These are phyloP conservation scores for Pocillopora damicornis DNA, from an alignment of 64 coral and sea anemone species.

Conservation along the genomic window DNA sequence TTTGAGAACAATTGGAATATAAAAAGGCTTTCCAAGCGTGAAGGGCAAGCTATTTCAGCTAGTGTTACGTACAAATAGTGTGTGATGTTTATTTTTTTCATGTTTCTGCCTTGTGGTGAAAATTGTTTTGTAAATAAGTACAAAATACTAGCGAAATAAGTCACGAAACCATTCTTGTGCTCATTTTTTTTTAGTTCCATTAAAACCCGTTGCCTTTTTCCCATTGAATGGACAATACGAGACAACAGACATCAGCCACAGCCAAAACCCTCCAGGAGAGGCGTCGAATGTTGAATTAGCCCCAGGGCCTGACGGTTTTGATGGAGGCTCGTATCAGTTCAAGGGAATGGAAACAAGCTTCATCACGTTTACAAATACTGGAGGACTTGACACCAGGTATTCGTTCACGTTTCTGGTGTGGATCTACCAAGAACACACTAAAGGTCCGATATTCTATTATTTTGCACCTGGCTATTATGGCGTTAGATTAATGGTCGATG, in stretches of 20 bases:
- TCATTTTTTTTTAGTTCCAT: neutral
- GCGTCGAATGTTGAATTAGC: neutral
- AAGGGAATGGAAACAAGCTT: neutral
- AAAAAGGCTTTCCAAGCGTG: no score
- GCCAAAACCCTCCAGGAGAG: neutral
- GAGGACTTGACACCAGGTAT: conserved; percentile 43
- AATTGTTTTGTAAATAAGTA: neutral
- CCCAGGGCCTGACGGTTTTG: conserved; percentile 3
- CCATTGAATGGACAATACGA: conserved; percentile 9
- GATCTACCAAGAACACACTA: conserved; percentile 7
- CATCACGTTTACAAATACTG: conserved; percentile 11
- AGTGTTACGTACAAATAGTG: no score
- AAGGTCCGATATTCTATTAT: conserved; percentile 17
- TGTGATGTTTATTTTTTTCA: no score
- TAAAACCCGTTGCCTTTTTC: neutral
- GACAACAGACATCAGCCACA: conserved; percentile 1
- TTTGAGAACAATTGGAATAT: no score
- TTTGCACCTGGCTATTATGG: neutral
- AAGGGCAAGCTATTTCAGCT: no score
- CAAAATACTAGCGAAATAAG: neutral
- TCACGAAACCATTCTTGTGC: neutral
- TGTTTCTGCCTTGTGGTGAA: no score
- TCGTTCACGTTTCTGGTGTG: conserved; percentile 38
- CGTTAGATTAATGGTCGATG: neutral
- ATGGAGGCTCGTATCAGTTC: conserved; percentile 21